Evolutionary conservation across 2,797 vertebrate genomes (phyloP).

Genomic region (Thalassophryne amazonica): DNA sequence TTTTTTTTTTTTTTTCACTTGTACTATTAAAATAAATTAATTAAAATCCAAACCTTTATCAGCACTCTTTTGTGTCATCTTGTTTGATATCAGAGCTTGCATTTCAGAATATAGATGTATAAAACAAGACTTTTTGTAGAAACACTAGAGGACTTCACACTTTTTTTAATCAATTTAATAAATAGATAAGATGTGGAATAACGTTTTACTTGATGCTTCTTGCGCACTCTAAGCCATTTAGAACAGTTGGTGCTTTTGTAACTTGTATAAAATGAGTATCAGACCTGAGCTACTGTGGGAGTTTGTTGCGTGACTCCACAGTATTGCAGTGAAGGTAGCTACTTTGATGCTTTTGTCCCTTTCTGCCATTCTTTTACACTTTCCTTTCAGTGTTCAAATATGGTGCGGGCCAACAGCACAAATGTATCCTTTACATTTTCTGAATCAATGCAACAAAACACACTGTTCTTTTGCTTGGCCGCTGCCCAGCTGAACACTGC

Average conservation of each 20-base stretch:
- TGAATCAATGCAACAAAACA: conserved; percentile 64
- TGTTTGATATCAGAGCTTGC: conserved; percentile 35
- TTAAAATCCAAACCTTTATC: too few relatives aligned
- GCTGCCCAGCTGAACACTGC: conserved; percentile 46
- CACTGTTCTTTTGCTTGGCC: conserved; percentile 61
- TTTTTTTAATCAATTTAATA: conserved; percentile 11
- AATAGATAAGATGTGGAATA: conserved; percentile 13
- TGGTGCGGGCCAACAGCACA: conserved; percentile 60
- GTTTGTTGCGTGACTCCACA: conserved; percentile 60
- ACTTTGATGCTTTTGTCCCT: conserved; percentile 66
- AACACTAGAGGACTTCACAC: conserved; percentile 1
- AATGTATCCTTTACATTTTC: conserved; percentile 75
- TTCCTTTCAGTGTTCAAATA: conserved; percentile 61
- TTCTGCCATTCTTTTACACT: conserved; percentile 68
- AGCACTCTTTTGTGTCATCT: too few relatives aligned
- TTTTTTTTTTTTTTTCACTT: too few relatives aligned
- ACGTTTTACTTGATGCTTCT: conserved; percentile 3
- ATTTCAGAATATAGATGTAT: conserved; percentile 13
- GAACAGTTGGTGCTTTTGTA: conserved; percentile 20
- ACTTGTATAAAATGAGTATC: conserved; percentile 3
- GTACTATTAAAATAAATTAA: too few relatives aligned
- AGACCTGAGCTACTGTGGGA: conserved; percentile 16
- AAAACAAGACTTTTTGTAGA: conserved; percentile 16
- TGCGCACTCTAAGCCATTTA: conserved; percentile 9
- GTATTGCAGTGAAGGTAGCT: conserved; percentile 36